These are phyloP conservation scores for Chironomus riparius DNA, from an alignment of 2,888 invertebrate species.

Conservation along the genomic window DNA sequence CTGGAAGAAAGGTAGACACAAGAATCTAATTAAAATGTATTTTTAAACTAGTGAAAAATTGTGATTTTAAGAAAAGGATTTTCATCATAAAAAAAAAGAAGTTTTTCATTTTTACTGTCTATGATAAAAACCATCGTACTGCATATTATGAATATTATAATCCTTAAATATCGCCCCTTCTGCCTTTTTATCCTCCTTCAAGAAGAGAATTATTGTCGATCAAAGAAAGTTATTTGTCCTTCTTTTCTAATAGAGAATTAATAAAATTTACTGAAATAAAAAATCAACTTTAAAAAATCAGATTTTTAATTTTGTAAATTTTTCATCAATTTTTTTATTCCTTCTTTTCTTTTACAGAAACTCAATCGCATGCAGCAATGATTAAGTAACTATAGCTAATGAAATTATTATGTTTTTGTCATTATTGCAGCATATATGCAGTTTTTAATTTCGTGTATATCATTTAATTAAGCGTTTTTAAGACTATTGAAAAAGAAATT, in stretches of 20 bases:
- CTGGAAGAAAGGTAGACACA: too few species aligned
- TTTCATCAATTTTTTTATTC: not conserved
- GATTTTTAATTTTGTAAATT: not conserved
- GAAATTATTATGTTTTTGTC: too few species aligned
- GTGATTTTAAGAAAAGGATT: too few species aligned
- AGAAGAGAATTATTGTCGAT: not conserved
- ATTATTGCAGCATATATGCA: too few species aligned
- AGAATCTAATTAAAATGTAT: too few species aligned
- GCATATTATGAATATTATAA: not conserved
- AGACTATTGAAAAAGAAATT: too few species aligned
- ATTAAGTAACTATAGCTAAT: too few species aligned
- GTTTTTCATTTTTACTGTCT: too few species aligned
- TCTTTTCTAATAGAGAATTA: conserved; percentile 15
- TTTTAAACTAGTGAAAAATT: too few species aligned
- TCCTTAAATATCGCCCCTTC: not conserved
- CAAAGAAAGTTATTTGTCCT: not conserved
- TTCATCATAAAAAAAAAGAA: too few species aligned
- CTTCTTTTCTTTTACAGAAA: not conserved
- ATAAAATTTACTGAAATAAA: not conserved
- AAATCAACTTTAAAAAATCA: not conserved
- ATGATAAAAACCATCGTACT: not conserved
- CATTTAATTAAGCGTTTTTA: too few species aligned
- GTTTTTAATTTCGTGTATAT: too few species aligned
- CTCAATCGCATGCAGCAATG: not conserved
- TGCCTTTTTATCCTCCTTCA: not conserved